Conservation (phyloP, 2,113 vertebrate species). For the Sterrhoptilus dennistouni region DNA sequence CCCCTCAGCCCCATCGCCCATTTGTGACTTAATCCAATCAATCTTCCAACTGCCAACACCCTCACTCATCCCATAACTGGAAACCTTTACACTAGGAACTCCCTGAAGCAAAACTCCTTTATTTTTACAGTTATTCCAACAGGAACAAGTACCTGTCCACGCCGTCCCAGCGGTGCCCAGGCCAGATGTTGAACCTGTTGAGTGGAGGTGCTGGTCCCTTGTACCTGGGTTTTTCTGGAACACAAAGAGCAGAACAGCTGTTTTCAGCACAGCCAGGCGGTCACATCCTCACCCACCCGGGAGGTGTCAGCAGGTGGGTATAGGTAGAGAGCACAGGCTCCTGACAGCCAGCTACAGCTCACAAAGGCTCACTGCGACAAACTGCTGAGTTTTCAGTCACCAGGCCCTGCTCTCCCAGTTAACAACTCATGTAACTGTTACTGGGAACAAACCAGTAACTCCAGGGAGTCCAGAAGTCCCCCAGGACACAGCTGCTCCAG, state of each 20-base stretch:
- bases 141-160: conserved; percentile 84
- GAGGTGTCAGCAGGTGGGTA: not conserved
- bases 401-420: not conserved
- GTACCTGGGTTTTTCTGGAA: conserved; percentile 86
- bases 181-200: conserved; percentile 91
- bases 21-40: rapidly evolving
- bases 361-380: not conserved
- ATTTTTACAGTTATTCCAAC: rapidly evolving
- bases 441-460: rapidly evolving
- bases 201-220: conserved; percentile 88
- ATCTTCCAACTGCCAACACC: rapidly evolving
- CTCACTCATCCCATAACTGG: rapidly evolving
- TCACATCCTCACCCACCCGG: not conserved
- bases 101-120: rapidly evolving
- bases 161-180: conserved; percentile 96
- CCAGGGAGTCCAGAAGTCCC: not conserved
- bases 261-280: rapidly evolving
- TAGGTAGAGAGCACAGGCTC: not conserved
- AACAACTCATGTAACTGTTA: rapidly evolving
- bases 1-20: not conserved
- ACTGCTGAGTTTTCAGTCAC: not conserved
- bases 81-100: rapidly evolving
- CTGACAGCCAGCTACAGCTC: not conserved
- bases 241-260: not conserved
- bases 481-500: not conserved